phyloP scores from a whole-genome alignment of 23 tunicate genomes.

The Ascidia mentula region DNA sequence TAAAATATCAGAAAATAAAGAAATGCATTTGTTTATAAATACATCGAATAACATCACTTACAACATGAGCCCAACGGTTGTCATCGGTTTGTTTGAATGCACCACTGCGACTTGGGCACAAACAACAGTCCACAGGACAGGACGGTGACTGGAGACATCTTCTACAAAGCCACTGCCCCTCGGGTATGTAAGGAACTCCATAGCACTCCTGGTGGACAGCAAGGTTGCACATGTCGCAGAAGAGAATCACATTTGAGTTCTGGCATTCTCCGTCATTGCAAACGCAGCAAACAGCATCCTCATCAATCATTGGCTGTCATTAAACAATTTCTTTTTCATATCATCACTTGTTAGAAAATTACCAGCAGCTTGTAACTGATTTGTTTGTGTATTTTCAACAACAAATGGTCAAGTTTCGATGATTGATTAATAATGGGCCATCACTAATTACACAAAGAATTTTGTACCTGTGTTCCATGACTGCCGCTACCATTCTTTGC shows the following conservation, averaged over 20 bases:
- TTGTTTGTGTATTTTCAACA: too few species aligned
- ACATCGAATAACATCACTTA: conserved; percentile 7
- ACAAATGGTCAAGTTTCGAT: too few species aligned
- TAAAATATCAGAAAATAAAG: not conserved
- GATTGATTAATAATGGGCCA: too few species aligned
- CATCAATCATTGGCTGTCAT: conserved; percentile 89
- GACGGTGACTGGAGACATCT: conserved; percentile 95
- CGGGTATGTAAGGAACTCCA: conserved; percentile 99
- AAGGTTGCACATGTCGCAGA: conserved; percentile 98
- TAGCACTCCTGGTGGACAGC: conserved; percentile 99
- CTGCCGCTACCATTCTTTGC: conserved; percentile 51
- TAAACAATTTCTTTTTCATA: too few species aligned
- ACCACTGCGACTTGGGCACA: conserved; percentile 89
- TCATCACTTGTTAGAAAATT: too few species aligned
- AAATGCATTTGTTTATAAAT: not conserved
- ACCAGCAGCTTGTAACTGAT: too few species aligned
- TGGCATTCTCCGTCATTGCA: conserved; percentile 99
- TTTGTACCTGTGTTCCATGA: conserved; percentile 35
- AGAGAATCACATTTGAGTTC: conserved; percentile 89
- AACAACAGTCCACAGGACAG: conserved; percentile 83
- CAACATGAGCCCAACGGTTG: conserved; percentile 74
- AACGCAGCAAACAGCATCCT: conserved; percentile 97
- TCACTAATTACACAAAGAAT: not conserved
- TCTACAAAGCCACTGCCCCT: conserved; percentile 97
- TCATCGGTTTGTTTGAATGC: conserved; percentile 98